phyloP scores from a whole-genome alignment of 2,888 invertebrate species.

The Andrena trimmerana region DNA sequence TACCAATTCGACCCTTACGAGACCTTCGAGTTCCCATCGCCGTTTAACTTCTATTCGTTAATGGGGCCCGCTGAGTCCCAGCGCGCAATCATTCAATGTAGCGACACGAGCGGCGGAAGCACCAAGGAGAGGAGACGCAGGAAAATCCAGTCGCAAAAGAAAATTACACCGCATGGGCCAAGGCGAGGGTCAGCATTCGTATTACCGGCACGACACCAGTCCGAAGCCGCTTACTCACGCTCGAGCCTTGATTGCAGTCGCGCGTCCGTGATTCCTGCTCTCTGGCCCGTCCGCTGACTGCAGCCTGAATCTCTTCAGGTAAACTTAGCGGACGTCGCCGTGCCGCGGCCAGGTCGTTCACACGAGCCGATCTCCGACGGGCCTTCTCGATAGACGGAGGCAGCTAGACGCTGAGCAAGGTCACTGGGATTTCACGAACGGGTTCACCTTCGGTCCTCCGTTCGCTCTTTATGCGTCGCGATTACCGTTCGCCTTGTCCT shows the following conservation, averaged over 20 bases:
- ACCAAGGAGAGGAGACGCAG: background rate
- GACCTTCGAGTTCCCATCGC: too few relatives aligned
- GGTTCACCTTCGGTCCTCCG: slow-evolving; percentile 17
- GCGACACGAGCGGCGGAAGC: too few relatives aligned
- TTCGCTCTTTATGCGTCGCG: background rate
- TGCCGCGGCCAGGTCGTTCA: slow-evolving; percentile 35
- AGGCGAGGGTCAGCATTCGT: slow-evolving; percentile 6
- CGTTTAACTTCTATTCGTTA: too few relatives aligned
- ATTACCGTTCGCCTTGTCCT: too few relatives aligned
- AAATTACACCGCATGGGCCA: background rate
- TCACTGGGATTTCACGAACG: slow-evolving; percentile 5
- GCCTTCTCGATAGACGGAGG: slow-evolving; percentile 5
- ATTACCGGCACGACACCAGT: background rate
- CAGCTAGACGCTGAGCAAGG: slow-evolving; percentile 14
- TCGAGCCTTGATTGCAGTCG: slow-evolving; percentile 26
- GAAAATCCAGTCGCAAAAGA: background rate
- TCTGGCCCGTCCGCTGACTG: background rate
- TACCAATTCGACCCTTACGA: too few relatives aligned
- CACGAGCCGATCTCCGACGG: slow-evolving; percentile 18
- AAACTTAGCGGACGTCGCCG: slow-evolving; percentile 18
- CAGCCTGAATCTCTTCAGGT: slow-evolving; percentile 42
- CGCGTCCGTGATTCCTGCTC: slow-evolving; percentile 8
- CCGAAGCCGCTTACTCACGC: slow-evolving; percentile 4
- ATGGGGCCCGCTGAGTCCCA: too few relatives aligned
- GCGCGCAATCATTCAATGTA: too few relatives aligned